Evolutionary conservation across 2,113 vertebrate genomes (phyloP).

Genomic region (Bambusicola thoracicus): DNA sequence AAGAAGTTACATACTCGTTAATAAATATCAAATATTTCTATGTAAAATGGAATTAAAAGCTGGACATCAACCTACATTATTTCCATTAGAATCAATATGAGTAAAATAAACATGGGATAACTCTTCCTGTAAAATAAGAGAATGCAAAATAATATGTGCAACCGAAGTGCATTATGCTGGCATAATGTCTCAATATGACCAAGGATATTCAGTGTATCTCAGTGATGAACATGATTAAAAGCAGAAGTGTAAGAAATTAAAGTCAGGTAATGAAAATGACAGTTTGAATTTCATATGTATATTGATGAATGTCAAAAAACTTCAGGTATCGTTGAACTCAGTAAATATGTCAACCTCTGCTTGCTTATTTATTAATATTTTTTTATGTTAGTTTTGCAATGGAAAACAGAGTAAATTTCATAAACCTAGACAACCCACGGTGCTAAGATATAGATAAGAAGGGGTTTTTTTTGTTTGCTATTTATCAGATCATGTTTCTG

Average conservation of each 20-base stretch:
- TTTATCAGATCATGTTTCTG: not conserved
- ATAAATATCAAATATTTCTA: not conserved
- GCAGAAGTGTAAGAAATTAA: not conserved
- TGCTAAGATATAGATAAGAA: not conserved
- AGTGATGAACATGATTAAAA: not conserved
- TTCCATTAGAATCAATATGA: not conserved
- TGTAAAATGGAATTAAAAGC: not conserved
- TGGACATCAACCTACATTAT: not conserved
- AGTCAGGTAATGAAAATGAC: not conserved
- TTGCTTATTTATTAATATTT: not conserved
- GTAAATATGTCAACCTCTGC: not conserved
- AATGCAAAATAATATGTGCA: not conserved
- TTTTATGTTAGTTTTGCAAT: not conserved
- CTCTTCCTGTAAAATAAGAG: not conserved
- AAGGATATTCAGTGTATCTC: not conserved
- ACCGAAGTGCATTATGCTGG: not conserved
- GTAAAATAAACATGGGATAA: not conserved
- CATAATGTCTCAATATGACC: not conserved
- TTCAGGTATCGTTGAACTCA: not conserved
- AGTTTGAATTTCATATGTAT: not conserved
- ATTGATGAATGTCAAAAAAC: not conserved
- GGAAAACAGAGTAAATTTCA: not conserved
- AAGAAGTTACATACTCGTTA: not conserved
- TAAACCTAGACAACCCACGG: not conserved
- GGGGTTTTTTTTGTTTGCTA: not conserved